phyloP scores from a whole-genome alignment of 2,797 vertebrate genomes.

The Numenius phaeopus region DNA sequence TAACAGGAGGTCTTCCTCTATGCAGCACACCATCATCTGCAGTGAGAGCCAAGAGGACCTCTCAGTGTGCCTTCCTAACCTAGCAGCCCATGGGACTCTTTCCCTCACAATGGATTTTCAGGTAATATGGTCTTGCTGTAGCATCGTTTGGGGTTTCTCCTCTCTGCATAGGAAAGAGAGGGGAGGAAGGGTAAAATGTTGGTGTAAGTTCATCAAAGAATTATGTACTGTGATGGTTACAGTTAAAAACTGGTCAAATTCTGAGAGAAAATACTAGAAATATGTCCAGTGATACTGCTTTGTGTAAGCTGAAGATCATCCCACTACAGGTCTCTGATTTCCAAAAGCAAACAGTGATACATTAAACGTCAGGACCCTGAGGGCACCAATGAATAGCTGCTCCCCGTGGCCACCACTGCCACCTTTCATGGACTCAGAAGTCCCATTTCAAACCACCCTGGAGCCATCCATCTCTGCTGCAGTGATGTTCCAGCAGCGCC shows the following conservation, averaged over 20 bases:
- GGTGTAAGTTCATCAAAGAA: not conserved
- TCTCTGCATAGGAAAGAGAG: not conserved
- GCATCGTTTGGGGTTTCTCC: not conserved
- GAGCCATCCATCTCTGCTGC: not conserved
- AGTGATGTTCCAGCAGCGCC: not conserved
- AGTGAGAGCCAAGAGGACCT: not conserved
- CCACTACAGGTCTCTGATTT: not conserved
- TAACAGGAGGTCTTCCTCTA: not conserved
- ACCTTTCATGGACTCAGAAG: not conserved
- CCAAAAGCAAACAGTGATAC: not conserved
- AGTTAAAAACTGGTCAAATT: not conserved
- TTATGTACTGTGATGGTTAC: not conserved
- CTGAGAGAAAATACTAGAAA: not conserved
- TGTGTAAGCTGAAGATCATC: not conserved
- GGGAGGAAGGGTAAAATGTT: not conserved
- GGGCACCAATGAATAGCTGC: fast-evolving
- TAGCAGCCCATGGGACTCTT: not conserved
- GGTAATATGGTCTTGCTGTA: not conserved
- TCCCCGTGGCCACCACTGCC: not conserved
- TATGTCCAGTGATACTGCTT: not conserved
- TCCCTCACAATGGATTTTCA: not conserved
- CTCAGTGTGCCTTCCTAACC: not conserved
- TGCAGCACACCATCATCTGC: not conserved
- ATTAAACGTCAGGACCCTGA: not conserved
- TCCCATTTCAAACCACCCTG: not conserved